Conservation (phyloP, 2,797 vertebrate genomes). For the Phrynocephalus forsythii region DNA sequence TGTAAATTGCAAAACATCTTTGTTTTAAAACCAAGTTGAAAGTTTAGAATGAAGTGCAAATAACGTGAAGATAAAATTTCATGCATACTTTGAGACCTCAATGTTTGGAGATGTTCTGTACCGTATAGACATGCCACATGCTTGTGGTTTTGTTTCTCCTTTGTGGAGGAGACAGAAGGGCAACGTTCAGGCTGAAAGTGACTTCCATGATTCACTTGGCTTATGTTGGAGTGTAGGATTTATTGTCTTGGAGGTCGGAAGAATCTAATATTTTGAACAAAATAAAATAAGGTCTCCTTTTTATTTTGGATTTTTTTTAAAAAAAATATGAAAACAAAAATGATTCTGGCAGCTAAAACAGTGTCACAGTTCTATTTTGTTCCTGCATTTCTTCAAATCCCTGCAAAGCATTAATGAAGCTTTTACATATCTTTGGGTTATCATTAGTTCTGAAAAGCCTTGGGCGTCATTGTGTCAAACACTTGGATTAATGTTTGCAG, state of each 20-base stretch:
- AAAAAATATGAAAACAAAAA: not conserved
- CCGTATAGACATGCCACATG: not conserved
- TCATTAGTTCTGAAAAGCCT: not conserved
- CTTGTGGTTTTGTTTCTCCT: not conserved
- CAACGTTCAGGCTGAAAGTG: not conserved
- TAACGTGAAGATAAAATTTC: not conserved
- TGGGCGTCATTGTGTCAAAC: slow-evolving; percentile 35
- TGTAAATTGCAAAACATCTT: not conserved
- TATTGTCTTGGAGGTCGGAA: not conserved
- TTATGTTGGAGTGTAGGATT: slow-evolving; percentile 2
- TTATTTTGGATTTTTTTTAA: not conserved
- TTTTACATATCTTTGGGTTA: not conserved
- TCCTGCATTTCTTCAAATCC: not conserved
- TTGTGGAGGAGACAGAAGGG: not conserved
- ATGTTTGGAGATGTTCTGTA: not conserved
- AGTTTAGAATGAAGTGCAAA: not conserved
- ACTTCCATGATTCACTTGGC: not conserved
- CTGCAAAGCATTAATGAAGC: slow-evolving; percentile 30
- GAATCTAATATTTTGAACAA: not conserved
- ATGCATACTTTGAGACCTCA: not conserved
- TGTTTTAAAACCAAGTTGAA: not conserved
- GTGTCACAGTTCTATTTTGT: not conserved
- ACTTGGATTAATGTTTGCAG: slow-evolving; percentile 28
- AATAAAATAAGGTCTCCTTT: not conserved
- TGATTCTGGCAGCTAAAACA: slow-evolving; percentile 12